Conservation (phyloP, 2,888 invertebrate species). For the Drosophila demipolita region DNA sequence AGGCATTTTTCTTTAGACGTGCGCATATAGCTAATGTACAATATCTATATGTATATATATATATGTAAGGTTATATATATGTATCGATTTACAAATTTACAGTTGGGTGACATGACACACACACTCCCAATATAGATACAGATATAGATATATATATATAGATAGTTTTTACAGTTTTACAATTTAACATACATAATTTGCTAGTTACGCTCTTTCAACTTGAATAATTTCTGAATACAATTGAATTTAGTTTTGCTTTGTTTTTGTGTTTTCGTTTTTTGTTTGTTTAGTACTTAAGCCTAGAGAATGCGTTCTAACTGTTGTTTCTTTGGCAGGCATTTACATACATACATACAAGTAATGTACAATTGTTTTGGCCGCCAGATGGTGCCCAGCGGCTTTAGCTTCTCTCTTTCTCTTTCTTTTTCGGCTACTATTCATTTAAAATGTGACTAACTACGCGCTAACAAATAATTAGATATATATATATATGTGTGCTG, state of each 20-base stretch:
- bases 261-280: conserved; percentile 8
- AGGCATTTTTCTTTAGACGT: conserved; percentile 55
- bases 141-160: conserved; percentile 29
- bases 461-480: conserved; percentile 64
- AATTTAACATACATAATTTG: conserved; percentile 48
- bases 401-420: conserved; percentile 36
- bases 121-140: conserved; percentile 41
- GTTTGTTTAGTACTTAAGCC: conserved; percentile 22
- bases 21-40: conserved; percentile 63
- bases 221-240: conserved; percentile 41
- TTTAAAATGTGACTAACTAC: conserved; percentile 81
- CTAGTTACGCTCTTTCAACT: conserved; percentile 41
- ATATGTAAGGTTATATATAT: conserved; percentile 16
- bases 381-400: conserved; percentile 46
- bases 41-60: conserved; percentile 26
- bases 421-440: conserved; percentile 44
- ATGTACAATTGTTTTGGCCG: conserved; percentile 15
- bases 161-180: conserved; percentile 43
- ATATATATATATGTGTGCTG: conserved; percentile 43
- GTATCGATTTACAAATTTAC: conserved; percentile 53
- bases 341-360: conserved; percentile 1
- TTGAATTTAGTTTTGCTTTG: conserved; percentile 50
- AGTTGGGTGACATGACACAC: conserved; percentile 59
- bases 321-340: conserved; percentile 5
- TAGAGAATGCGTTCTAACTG: conserved; percentile 30